Base-by-base conservation (phyloP, 2,113 vertebrate species). In the Gymnorhina tibicen region DNA sequence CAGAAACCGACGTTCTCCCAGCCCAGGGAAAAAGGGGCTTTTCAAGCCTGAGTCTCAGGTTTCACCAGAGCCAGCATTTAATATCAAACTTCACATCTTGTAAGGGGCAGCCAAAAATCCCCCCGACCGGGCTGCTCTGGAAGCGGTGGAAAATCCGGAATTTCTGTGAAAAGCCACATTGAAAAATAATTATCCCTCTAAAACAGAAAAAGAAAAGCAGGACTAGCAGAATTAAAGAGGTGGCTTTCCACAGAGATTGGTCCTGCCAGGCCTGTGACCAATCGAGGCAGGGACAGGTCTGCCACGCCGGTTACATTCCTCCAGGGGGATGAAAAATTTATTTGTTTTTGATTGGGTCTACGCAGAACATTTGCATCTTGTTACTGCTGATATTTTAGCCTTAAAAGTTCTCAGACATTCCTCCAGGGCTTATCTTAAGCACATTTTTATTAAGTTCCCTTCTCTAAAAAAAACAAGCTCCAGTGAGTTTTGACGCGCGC, bases 321-420 rank as follows among this genome's bases (percentile, higher is more conserved):
- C 91, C 62, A 58, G 7, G 52, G 82, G 89, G 67, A 69, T 83
- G 58, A 50, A 84, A 92, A 92, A 82, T 91, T 75, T 7, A 95
- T 95, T 97, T 94, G 91, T 41, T 89, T 95, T 95, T 95, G 47
- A 93, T 93, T 94, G 60, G 90, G 53, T 88, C 95, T 89, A 44
- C 1, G 39, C 3, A 59, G 41, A 95, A 97, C 95, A 97, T 97
- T 97, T 97, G 97, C 95, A 93, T 96, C 97, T 94, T 85, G 93
- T 97, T 97, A 97, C 62, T 60, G 35, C 63, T 82, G 96, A 95
- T 94, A 89, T 95, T 95, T 96, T 94, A 95, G 96, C 96, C 91
- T 91, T 93, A 95, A 93, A 87, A 95, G 86, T 95, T 91, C 91
- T 83, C 89, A 94, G 96, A 97, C 97, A 95, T 97, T 96, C 97